Evolutionary conservation across 2,797 vertebrate genomes (phyloP).

Genomic region (Hephaestus fuliginosus): DNA sequence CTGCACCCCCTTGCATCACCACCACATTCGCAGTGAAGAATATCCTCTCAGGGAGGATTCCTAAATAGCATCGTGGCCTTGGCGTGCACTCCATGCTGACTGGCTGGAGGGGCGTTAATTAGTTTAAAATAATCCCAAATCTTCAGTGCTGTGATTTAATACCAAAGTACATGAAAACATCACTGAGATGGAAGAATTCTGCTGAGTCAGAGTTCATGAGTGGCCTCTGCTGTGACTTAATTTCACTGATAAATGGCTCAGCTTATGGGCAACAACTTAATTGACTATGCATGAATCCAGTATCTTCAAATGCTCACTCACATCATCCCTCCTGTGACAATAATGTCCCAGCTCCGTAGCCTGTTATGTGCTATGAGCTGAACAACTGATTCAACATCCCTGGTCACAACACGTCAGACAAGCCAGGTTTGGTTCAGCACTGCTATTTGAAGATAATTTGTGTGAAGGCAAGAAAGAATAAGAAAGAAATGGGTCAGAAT

Average conservation of each 20-base stretch:
- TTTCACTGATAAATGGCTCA: constrained; percentile 47
- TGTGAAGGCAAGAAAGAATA: neutral
- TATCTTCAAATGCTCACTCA: constrained; percentile 25
- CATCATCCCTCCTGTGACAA: constrained; percentile 2
- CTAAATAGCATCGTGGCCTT: constrained; percentile 52
- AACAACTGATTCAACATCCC: constrained; percentile 23
- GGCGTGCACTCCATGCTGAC: constrained; percentile 32
- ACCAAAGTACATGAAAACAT: constrained; percentile 24
- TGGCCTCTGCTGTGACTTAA: constrained; percentile 34
- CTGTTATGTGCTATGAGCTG: constrained; percentile 12
- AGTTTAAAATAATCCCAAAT: constrained; percentile 56
- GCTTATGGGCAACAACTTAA: constrained; percentile 27
- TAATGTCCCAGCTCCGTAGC: constrained; percentile 1
- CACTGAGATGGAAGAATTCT: constrained; percentile 28
- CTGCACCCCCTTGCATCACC: constrained; percentile 25
- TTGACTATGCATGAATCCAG: constrained; percentile 33
- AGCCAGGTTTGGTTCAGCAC: constrained; percentile 9
- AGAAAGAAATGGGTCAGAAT: constrained; percentile 22
- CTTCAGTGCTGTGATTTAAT: constrained; percentile 41
- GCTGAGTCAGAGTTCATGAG: constrained; percentile 64
- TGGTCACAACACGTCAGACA: constrained; percentile 8
- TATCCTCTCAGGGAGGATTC: constrained; percentile 28
- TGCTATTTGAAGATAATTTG: constrained; percentile 23
- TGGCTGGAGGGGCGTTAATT: constrained; percentile 62
- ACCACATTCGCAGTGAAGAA: neutral